Evolutionary conservation across 2,113 vertebrate genomes (phyloP).

Genomic region (Psilopogon haemacephalus): DNA sequence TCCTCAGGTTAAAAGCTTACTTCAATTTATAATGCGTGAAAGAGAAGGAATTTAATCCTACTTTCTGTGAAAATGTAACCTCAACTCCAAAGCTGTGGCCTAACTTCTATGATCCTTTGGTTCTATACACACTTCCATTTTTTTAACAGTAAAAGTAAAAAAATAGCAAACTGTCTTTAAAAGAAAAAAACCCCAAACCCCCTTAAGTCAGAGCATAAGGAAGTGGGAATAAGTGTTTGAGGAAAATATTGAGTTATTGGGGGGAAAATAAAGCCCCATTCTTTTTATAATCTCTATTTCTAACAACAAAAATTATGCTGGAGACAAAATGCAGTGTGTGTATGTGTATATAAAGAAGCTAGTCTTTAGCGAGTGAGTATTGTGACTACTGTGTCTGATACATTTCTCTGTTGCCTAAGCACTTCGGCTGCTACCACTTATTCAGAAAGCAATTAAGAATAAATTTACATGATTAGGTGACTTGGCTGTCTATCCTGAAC

Average conservation of each 20-base stretch:
- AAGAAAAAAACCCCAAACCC: background rate
- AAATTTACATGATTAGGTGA: background rate
- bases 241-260: background rate
- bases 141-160: background rate
- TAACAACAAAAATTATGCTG: background rate
- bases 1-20: background rate
- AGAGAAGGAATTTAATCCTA: background rate
- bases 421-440: background rate
- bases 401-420: background rate
- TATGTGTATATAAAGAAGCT: no score
- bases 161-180: background rate
- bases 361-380: background rate
- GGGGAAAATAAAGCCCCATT: background rate
- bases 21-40: background rate
- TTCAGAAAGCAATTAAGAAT: slow-evolving; percentile 14
- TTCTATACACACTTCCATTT: background rate
- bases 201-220: background rate
- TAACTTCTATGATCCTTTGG: background rate
- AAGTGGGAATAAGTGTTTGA: background rate
- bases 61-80: background rate
- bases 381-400: background rate
- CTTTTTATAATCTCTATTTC: background rate
- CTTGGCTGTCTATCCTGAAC: background rate
- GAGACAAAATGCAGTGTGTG: background rate
- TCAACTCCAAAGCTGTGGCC: background rate